Percentiles rank a stretch among this genome's conserved stretches.
Evolutionary conservation across 2,113 vertebrate species (phyloP).

Genomic region (Heloderma charlesbogerti): DNA sequence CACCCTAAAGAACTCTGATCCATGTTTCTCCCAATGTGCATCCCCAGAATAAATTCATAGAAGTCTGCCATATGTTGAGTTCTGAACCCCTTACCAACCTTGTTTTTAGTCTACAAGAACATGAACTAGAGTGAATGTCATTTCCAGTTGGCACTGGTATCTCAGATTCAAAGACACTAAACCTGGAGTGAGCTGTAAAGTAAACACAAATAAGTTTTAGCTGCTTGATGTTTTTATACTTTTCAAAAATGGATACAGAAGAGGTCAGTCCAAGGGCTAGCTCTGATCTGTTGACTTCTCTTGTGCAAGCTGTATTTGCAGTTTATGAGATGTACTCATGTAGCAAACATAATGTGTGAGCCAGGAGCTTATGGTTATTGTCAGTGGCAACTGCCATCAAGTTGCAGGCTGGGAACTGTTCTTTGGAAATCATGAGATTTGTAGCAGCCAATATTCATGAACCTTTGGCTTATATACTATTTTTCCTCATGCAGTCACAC

Average conservation of each 20-base stretch:
- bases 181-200: not conserved
- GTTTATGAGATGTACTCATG: not conserved
- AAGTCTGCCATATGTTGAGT: not conserved
- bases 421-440: not conserved
- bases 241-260: not conserved
- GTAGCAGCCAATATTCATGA: not conserved
- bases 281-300: not conserved
- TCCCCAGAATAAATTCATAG: not conserved
- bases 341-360: not conserved
- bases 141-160: not conserved
- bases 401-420: not conserved
- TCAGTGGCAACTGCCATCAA: not conserved
- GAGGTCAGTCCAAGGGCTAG: not conserved
- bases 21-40: not conserved
- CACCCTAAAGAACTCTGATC: not conserved
- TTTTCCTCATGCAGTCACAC: not conserved
- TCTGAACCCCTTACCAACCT: not conserved
- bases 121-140: not conserved
- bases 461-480: not conserved
- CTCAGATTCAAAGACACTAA: not conserved
- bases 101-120: not conserved
- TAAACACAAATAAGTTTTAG: not conserved
- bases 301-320: not conserved
- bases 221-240: not conserved
- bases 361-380: not conserved